phyloP scores from a whole-genome alignment of 1,140 invertebrate genomes.

The Aleiodes sp. region DNA sequence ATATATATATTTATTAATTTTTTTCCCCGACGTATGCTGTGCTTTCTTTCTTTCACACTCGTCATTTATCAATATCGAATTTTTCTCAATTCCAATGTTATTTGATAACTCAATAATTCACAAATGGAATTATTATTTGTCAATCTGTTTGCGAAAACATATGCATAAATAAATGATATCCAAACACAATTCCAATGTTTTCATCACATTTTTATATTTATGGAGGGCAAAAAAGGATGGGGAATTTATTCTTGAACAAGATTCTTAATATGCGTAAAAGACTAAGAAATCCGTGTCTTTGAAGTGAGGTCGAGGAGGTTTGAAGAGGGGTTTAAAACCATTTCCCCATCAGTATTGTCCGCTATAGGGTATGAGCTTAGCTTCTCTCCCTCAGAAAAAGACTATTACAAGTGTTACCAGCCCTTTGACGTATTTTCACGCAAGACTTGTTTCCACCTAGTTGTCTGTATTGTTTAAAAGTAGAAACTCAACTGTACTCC shows the following conservation, averaged over 20 bases:
- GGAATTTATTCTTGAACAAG: neutral
- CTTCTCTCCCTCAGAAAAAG: constrained; percentile 12
- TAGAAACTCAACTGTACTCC: neutral
- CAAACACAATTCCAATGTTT: too few species aligned
- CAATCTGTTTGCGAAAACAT: neutral
- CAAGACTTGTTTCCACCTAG: neutral
- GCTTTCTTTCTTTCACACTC: too few species aligned
- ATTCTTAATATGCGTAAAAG: constrained; percentile 15
- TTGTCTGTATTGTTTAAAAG: neutral
- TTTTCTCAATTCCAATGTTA: too few species aligned
- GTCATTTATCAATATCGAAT: too few species aligned
- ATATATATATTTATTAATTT: too few species aligned
- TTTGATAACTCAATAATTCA: too few species aligned
- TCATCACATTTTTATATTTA: neutral
- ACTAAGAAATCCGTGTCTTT: constrained; percentile 9
- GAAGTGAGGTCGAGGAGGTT: neutral
- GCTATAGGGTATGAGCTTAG: neutral
- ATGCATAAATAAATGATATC: neutral
- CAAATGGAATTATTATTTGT: neutral
- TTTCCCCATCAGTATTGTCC: neutral
- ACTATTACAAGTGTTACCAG: constrained; percentile 3
- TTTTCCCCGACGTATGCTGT: neutral
- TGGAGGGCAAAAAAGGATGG: neutral
- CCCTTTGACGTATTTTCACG: constrained; percentile 19
- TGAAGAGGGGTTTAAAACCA: constrained; percentile 17